Evolutionary conservation across 2,888 invertebrate genomes (phyloP).

Genomic region (Aproaerema taeniolella): DNA sequence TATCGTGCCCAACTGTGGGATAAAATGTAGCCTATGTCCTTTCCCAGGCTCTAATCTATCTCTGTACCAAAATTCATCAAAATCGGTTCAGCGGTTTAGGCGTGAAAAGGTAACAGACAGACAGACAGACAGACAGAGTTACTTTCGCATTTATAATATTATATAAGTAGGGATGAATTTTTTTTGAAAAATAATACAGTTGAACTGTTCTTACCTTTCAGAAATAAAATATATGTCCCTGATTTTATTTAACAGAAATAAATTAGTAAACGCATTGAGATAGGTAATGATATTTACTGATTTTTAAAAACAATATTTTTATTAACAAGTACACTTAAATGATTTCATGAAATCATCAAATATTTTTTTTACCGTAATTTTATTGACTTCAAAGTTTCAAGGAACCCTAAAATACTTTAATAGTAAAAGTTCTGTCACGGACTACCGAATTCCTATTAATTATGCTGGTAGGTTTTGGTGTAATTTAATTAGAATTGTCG

Average conservation of each 20-base stretch:
- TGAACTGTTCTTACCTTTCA: constrained; percentile 23
- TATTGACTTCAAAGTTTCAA: not conserved
- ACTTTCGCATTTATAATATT: too few relatives aligned
- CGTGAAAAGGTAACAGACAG: too few relatives aligned
- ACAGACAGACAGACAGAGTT: too few relatives aligned
- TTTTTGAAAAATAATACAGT: constrained; percentile 42
- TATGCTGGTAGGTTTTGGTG: constrained; percentile 26
- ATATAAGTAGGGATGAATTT: constrained; percentile 1
- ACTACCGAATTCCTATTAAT: constrained; percentile 57
- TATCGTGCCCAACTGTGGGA: too few relatives aligned
- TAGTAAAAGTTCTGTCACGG: constrained; percentile 43
- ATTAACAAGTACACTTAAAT: not conserved
- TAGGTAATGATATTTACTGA: too few relatives aligned
- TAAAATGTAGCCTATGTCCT: too few relatives aligned
- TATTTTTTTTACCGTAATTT: not conserved
- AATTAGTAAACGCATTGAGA: too few relatives aligned
- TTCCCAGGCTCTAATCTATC: too few relatives aligned
- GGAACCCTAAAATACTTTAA: not conserved
- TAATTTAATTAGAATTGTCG: constrained; percentile 36
- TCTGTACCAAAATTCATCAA: too few relatives aligned
- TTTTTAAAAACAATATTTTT: too few relatives aligned
- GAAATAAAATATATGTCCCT: not conserved
- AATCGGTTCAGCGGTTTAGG: too few relatives aligned
- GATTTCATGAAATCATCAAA: not conserved
- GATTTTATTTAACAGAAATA: too few relatives aligned